Percentiles rank a stretch among this genome's conserved stretches.
These are phyloP conservation scores for Furcula furcula DNA, from an alignment of 2,888 invertebrate species.

Conservation along the genomic window DNA sequence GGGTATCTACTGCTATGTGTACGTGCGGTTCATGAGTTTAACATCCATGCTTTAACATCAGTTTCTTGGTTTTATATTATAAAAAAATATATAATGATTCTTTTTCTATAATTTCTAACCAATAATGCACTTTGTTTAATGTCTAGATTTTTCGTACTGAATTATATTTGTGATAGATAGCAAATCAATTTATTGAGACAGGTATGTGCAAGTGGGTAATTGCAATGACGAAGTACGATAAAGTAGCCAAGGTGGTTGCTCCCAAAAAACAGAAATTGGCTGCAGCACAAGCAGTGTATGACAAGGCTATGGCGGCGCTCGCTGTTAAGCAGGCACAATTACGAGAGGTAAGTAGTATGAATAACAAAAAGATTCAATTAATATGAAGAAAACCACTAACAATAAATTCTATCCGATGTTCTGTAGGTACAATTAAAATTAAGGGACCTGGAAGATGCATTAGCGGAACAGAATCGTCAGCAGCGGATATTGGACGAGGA, in stretches of 20 bases:
- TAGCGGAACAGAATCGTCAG: conserved; percentile 85
- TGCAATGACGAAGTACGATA: conserved; percentile 97
- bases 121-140: too few relatives aligned
- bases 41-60: too few relatives aligned
- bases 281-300: conserved; percentile 91
- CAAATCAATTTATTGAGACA: too few relatives aligned
- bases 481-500: conserved; percentile 90
- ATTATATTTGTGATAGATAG: too few relatives aligned
- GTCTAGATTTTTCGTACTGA: too few relatives aligned
- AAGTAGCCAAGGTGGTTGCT: conserved; percentile 94
- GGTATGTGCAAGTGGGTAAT: conserved; percentile 96
- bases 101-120: too few relatives aligned
- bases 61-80: too few relatives aligned
- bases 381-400: background rate
- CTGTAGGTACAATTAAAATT: conserved; percentile 83
- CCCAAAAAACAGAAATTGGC: conserved; percentile 96
- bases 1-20: too few relatives aligned
- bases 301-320: conserved; percentile 87
- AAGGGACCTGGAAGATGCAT: conserved; percentile 85
- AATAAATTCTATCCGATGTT: background rate
- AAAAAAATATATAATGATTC: too few relatives aligned
- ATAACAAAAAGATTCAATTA: background rate
- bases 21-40: too few relatives aligned
- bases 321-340: conserved; percentile 90
- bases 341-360: conserved; percentile 72